Percentiles rank a stretch among this genome's conserved stretches.
Conservation (phyloP, 1,140 invertebrate species). For the Anoplolepis gracilipes region DNA sequence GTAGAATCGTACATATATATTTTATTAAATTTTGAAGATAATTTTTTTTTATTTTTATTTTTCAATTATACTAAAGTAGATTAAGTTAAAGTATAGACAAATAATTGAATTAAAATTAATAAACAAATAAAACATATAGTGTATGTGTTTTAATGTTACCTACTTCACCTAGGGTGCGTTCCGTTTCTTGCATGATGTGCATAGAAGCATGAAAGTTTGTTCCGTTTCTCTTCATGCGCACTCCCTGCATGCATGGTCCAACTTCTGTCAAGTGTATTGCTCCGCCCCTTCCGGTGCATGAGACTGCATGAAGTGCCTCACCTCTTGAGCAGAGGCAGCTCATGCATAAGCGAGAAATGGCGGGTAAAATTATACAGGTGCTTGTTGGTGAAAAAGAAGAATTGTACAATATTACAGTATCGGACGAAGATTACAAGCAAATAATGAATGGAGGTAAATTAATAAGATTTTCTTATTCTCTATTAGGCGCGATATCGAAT, state of each 20-base stretch:
- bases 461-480: neutral
- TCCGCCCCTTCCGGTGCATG: neutral
- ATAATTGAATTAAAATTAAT: no score
- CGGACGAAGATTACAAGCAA: neutral
- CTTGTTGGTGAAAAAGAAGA: neutral
- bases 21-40: no score
- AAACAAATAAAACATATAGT: no score
- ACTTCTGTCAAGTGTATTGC: neutral
- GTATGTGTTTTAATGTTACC: no score
- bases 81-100: no score
- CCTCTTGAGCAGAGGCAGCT: neutral
- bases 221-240: slow-evolving; percentile 2
- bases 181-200: no score
- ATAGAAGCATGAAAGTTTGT: neutral
- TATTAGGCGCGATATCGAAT: no score
- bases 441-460: neutral
- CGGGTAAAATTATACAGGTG: neutral
- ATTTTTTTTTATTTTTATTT: no score
- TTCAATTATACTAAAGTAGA: no score
- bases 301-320: neutral
- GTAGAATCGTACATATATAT: no score
- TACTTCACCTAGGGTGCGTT: no score
- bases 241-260: neutral
- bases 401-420: neutral
- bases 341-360: neutral